A percentile compares a stretch with the other conserved stretches of the same genome.
Conservation (phyloP, 2,113 vertebrate genomes). For the Tetrax tetrax region DNA sequence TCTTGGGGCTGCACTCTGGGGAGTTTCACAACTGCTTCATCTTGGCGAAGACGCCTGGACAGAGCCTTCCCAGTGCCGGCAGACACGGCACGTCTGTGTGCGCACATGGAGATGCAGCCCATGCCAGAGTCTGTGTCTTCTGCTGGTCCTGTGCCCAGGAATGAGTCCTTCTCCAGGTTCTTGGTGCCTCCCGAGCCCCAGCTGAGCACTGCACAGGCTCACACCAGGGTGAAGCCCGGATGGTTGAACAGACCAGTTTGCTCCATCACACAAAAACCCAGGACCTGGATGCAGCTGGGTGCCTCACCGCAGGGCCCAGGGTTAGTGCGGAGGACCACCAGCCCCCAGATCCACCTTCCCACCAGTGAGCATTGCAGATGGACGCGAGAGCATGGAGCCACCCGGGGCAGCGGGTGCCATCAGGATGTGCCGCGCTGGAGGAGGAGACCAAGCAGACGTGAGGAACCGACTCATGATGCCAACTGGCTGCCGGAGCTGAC, state of each 20-base stretch:
- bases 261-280: background rate
- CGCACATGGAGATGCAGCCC: rapidly evolving
- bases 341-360: rapidly evolving
- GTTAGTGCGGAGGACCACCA: rapidly evolving
- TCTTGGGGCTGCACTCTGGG: rapidly evolving
- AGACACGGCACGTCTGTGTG: rapidly evolving
- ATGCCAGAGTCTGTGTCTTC: rapidly evolving
- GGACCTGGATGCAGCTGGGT: too few relatives aligned
- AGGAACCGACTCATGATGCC: rapidly evolving
- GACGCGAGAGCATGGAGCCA: rapidly evolving
- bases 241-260: background rate
- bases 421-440: rapidly evolving
- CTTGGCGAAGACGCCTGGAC: rapidly evolving
- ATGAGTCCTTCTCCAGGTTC: background rate
- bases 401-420: rapidly evolving
- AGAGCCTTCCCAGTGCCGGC: background rate
- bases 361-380: background rate
- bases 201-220: background rate
- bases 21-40: background rate
- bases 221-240: rapidly evolving
- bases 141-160: background rate
- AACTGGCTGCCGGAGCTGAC: rapidly evolving
- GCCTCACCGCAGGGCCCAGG: background rate
- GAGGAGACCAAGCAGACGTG: rapidly evolving
- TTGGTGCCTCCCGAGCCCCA: background rate